phyloP scores from a whole-genome alignment of 1,140 invertebrate genomes.

The Platyscapa corneri region DNA sequence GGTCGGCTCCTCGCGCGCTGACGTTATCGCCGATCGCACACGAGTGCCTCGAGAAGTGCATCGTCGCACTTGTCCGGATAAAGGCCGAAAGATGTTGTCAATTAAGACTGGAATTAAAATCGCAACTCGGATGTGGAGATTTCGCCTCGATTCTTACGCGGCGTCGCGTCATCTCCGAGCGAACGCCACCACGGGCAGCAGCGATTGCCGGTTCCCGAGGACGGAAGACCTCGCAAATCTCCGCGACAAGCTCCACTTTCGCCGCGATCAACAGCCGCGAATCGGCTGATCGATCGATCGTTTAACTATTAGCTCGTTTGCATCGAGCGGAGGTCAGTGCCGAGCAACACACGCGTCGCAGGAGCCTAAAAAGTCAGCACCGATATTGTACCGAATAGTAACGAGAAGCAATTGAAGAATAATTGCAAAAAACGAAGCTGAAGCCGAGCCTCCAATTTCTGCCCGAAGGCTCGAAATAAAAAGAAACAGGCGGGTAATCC shows the following conservation, averaged over 20 bases:
- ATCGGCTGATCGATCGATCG: not conserved
- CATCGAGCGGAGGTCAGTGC: not conserved
- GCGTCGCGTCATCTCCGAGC: not conserved
- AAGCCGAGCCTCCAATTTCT: not conserved
- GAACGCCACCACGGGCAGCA: too few relatives aligned
- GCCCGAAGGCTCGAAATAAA: not conserved
- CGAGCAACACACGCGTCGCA: not conserved
- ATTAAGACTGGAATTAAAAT: not conserved
- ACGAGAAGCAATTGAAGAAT: not conserved
- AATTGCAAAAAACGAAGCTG: not conserved
- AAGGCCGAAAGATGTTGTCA: conserved; percentile 11
- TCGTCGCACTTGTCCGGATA: not conserved
- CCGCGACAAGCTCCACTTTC: not conserved
- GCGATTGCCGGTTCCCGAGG: not conserved
- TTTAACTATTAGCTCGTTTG: too few relatives aligned
- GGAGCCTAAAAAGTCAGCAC: not conserved
- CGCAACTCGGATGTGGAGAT: not conserved
- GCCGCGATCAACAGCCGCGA: not conserved
- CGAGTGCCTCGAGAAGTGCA: not conserved
- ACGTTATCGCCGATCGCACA: not conserved
- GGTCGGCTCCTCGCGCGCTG: not conserved
- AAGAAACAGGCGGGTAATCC: not conserved
- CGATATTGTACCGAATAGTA: not conserved
- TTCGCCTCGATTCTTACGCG: not conserved
- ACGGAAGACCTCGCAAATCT: not conserved